A percentile compares a stretch with the other conserved stretches of the same genome.
Evolutionary conservation across 2,888 invertebrate species (phyloP).

Genomic region (Tiphia femorata): DNA sequence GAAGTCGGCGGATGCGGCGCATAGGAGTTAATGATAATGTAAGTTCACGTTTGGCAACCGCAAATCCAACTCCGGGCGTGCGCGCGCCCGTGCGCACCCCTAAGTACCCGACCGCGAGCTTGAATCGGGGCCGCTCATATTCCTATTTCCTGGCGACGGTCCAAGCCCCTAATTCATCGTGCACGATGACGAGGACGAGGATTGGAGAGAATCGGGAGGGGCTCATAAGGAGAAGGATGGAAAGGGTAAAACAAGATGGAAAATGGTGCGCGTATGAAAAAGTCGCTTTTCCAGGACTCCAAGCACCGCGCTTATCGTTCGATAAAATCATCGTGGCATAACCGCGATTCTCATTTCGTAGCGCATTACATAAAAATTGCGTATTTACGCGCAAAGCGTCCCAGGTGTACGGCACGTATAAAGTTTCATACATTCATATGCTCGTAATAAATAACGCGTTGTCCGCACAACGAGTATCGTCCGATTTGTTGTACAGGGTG

Average conservation of each 20-base stretch:
- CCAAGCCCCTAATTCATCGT: too few species aligned
- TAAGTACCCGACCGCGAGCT: slow-evolving; percentile 17
- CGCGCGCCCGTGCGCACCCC: background rate
- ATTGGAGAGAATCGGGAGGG: too few species aligned
- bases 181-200: too few species aligned
- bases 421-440: too few species aligned
- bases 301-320: too few species aligned
- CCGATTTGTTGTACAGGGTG: slow-evolving; percentile 9
- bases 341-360: too few species aligned
- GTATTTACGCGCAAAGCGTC: too few species aligned
- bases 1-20: slow-evolving; percentile 3
- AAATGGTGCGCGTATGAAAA: too few species aligned
- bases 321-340: too few species aligned
- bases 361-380: too few species aligned
- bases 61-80: slow-evolving; percentile 9
- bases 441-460: slow-evolving; percentile 10
- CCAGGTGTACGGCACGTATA: too few species aligned
- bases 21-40: slow-evolving; percentile 51
- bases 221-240: background rate
- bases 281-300: too few species aligned
- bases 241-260: background rate
- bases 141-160: slow-evolving; percentile 30
- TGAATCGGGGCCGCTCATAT: slow-evolving; percentile 7
- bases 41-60: slow-evolving; percentile 45
- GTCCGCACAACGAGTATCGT: slow-evolving; percentile 4